Base-by-base conservation (phyloP, 2,888 invertebrate species). In the Nemapogon koenigi region DNA sequence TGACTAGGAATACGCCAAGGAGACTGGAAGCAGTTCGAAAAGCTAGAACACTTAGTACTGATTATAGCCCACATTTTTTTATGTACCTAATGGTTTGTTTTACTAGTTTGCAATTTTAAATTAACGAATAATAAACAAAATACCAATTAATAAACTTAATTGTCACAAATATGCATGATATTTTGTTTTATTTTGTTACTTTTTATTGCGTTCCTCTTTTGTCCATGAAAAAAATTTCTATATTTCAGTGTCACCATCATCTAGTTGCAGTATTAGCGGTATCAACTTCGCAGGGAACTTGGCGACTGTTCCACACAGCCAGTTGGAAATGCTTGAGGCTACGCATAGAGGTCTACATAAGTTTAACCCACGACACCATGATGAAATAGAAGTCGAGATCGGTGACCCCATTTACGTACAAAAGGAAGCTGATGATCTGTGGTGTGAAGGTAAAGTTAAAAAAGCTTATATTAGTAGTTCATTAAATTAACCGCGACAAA, bases 321-420 rank as follows among this genome's bases (percentile, higher is more conserved):
- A 90, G 57, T 70, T 91, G 37, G 91, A 91, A 67, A 86, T 93
- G 72, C 80, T 95, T 25, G 96, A 96, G 73, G 94, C 95, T 2
- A 97, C 97, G 16, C 97, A 97, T 62, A 84, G 97, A 55, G 97
- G 96, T 4, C 81, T 97, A 62, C 96, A 97, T 68, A 94, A 95
- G 62, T 98, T 98, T 59, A 86, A 97, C 53, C 96, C 97, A 1
- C 83, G 97, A 43, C 97, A 97, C 66, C 88, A 89, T 45, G 97
- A 97, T 55, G 97, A 98, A 75, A 89, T 99, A 44, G 93, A 94
- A 62, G 85, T 99, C 18, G 97, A 98, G 76, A 96, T 97, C 41
- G 98, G 98, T 1, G 98, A 98, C 69, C 94, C 97, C 1, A 88
- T 98, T 46, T 96, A 97, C 61, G 95, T 99, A 48, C 93, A 94